Conservation (phyloP, 2,113 vertebrate species). For the Enhydra lutris region DNA sequence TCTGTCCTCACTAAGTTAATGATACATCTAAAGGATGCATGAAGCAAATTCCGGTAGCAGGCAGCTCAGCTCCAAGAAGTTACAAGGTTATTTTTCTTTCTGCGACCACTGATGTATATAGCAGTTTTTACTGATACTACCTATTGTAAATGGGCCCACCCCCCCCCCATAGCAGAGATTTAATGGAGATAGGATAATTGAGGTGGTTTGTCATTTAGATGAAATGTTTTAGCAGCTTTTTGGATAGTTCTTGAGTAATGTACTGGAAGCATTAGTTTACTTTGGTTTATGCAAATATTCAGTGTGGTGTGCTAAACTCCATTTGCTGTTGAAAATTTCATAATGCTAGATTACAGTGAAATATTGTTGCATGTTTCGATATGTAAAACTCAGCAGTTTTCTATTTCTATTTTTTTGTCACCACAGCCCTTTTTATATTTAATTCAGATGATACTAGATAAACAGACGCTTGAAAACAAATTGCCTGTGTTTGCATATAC, state of each 20-base stretch:
- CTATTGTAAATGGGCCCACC: slow-evolving; percentile 36
- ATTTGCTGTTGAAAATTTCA: slow-evolving; percentile 48
- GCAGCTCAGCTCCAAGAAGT: slow-evolving; percentile 36
- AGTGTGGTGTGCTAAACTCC: not conserved
- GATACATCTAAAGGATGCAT: not conserved
- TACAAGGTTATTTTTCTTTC: slow-evolving; percentile 67
- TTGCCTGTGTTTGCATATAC: not conserved
- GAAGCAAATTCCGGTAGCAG: slow-evolving; percentile 38
- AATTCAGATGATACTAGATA: slow-evolving; percentile 37
- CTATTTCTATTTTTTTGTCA: slow-evolving; percentile 12
- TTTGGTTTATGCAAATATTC: slow-evolving; percentile 57
- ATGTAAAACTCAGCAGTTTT: slow-evolving; percentile 52
- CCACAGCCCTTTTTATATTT: slow-evolving; percentile 32
- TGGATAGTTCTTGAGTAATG: slow-evolving; percentile 35
- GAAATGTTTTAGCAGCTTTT: slow-evolving; percentile 53
- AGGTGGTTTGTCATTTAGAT: slow-evolving; percentile 57
- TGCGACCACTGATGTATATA: slow-evolving; percentile 31
- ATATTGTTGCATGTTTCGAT: slow-evolving; percentile 37
- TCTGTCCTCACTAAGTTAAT: slow-evolving; percentile 13
- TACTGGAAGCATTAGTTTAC: slow-evolving; percentile 6
- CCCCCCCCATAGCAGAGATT: slow-evolving; percentile 1
- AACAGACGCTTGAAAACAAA: slow-evolving; percentile 29
- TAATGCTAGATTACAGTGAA: slow-evolving; percentile 55
- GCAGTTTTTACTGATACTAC: slow-evolving; percentile 49
- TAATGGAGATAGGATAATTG: slow-evolving; percentile 60